phyloP scores from a whole-genome alignment of 2,113 vertebrate genomes.

The Arvicanthis niloticus region DNA sequence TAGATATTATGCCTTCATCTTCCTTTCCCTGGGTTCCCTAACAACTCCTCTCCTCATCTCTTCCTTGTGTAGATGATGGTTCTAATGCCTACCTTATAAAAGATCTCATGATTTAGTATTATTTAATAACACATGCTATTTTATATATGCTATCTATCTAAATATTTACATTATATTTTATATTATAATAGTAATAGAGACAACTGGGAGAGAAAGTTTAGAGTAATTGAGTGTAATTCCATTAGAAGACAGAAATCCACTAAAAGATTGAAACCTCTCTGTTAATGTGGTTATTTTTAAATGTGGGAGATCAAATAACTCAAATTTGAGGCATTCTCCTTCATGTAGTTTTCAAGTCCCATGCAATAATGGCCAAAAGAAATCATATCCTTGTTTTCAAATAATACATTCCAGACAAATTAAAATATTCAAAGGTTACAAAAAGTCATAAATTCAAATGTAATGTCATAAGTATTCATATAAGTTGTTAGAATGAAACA shows the following conservation, averaged over 20 bases:
- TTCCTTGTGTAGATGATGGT: background rate
- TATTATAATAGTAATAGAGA: background rate
- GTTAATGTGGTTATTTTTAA: background rate
- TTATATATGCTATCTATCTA: background rate
- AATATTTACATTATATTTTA: background rate
- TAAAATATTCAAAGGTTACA: background rate
- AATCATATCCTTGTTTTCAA: background rate
- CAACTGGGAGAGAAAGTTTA: background rate
- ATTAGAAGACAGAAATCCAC: background rate
- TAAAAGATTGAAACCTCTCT: background rate
- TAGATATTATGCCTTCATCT: rapidly evolving
- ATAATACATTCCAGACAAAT: background rate
- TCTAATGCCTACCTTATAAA: background rate
- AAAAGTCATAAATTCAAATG: background rate
- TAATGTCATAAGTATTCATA: background rate
- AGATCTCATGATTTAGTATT: background rate
- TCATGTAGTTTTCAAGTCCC: background rate
- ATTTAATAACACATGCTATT: background rate
- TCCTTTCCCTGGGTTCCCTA: background rate
- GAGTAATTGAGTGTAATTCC: background rate
- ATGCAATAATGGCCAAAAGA: background rate
- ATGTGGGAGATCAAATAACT: background rate
- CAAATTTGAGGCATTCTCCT: background rate
- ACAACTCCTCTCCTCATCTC: too few relatives aligned
- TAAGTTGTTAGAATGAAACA: slow-evolving; percentile 25